Conservation (phyloP, 2,797 vertebrate genomes). For the Acestrorhynchus altus region DNA sequence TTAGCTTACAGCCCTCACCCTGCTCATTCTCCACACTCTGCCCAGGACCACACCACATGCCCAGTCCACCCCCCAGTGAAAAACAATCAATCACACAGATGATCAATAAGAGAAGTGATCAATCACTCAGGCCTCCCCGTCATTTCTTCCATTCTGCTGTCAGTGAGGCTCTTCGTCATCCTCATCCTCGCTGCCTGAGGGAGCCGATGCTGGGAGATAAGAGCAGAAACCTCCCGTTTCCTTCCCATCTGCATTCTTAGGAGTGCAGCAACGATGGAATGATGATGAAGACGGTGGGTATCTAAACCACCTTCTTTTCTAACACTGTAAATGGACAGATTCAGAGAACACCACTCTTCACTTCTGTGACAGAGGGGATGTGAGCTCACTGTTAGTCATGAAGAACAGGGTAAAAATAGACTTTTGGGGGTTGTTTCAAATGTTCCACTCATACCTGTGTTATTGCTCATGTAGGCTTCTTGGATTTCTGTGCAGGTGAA, state of each 20-base stretch:
- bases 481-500: too few species aligned
- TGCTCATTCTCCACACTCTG: slow-evolving; percentile 14
- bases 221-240: neutral
- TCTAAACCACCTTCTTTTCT: neutral
- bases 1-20: neutral
- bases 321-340: neutral
- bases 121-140: slow-evolving; percentile 37
- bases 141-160: slow-evolving; percentile 40
- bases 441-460: neutral
- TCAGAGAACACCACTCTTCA: too few species aligned
- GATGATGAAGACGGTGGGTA: too few species aligned
- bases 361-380: neutral
- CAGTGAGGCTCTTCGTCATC: slow-evolving; percentile 39
- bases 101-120: slow-evolving; percentile 50
- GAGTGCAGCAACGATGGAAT: neutral
- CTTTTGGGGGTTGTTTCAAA: neutral
- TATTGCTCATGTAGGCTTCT: neutral
- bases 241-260: neutral
- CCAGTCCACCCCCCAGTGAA: slow-evolving; percentile 11
- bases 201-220: slow-evolving; percentile 19
- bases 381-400: neutral
- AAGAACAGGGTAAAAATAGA: neutral
- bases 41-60: slow-evolving; percentile 18
- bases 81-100: slow-evolving; percentile 47
- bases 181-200: slow-evolving; percentile 34